Conservation (phyloP, 2,113 vertebrate genomes). For the Anguilla japonica region DNA sequence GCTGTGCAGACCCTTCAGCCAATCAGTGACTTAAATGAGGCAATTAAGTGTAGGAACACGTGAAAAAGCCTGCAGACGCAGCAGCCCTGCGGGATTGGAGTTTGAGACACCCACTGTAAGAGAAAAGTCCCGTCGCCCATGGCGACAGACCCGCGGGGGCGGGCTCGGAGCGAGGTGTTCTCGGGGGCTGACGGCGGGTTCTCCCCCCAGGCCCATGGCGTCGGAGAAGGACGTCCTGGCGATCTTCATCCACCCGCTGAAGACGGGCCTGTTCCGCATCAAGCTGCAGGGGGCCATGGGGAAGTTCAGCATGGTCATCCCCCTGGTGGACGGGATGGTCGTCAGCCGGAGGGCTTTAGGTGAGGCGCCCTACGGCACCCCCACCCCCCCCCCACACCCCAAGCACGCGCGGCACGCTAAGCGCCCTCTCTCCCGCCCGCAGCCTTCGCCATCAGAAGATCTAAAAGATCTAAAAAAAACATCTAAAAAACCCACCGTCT, state of each 20-base stretch:
- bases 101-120: too few relatives aligned
- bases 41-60: too few relatives aligned
- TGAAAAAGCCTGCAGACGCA: too few relatives aligned
- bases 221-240: slow-evolving; percentile 85
- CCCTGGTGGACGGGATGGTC: slow-evolving; percentile 85
- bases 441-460: too few relatives aligned
- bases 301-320: slow-evolving; percentile 89
- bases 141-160: too few relatives aligned
- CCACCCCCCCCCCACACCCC: not conserved
- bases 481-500: slow-evolving; percentile 40
- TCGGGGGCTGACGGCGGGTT: not conserved
- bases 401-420: not conserved
- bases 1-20: too few relatives aligned
- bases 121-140: too few relatives aligned
- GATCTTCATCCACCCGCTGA: slow-evolving; percentile 85
- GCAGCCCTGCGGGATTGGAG: too few relatives aligned
- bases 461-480: too few relatives aligned
- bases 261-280: slow-evolving; percentile 86
- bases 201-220: slow-evolving; percentile 66
- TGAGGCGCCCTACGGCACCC: slow-evolving; percentile 34
- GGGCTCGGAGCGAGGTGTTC: not conserved
- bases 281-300: slow-evolving; percentile 82
- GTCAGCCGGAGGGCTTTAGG: slow-evolving; percentile 85
- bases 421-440: not conserved
- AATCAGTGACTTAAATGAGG: too few relatives aligned